Conservation (phyloP, 2,797 vertebrate species). For the Notamacropus eugenii region DNA sequence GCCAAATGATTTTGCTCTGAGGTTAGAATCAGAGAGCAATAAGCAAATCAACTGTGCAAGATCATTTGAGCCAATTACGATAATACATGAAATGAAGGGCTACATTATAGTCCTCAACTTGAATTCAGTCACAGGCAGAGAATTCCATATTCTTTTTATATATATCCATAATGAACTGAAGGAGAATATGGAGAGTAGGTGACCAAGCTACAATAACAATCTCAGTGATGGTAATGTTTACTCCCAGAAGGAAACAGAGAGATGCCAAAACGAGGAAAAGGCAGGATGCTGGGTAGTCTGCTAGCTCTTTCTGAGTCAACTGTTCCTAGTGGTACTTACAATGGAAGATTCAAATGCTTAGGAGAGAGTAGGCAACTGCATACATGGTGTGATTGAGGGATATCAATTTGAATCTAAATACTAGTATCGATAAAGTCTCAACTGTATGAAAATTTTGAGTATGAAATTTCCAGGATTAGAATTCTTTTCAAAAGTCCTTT, state of each 20-base stretch:
- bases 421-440: not conserved
- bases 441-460: not conserved
- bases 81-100: not conserved
- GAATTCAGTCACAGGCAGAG: not conserved
- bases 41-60: not conserved
- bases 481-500: not conserved
- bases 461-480: constrained; percentile 20
- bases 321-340: not conserved
- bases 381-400: not conserved
- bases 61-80: constrained; percentile 27
- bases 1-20: constrained; percentile 4
- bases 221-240: constrained; percentile 10
- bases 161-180: not conserved
- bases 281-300: not conserved
- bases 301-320: constrained; percentile 11
- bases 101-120: constrained; percentile 1
- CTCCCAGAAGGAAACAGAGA: not conserved
- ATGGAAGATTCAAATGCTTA: constrained; percentile 34
- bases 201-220: not conserved
- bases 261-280: not conserved
- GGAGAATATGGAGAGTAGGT: not conserved
- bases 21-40: not conserved
- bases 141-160: not conserved
- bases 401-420: not conserved
- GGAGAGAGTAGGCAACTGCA: constrained; percentile 2